Conservation (phyloP, 1,140 invertebrate genomes). For the Euborellia annulipes region DNA sequence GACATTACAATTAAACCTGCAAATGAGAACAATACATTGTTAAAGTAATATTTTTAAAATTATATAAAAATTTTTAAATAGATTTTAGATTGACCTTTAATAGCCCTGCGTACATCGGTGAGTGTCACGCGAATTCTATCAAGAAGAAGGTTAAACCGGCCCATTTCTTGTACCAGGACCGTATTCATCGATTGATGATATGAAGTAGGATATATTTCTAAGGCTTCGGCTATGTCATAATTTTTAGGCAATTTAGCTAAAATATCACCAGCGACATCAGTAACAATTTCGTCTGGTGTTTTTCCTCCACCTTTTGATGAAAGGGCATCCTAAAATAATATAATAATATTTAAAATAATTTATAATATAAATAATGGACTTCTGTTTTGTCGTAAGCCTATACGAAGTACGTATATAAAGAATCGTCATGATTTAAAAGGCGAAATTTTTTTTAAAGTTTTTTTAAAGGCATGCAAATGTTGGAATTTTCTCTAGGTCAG, state of each 20-base stretch:
- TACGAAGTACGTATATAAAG: too few species aligned
- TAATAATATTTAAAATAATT: too few species aligned
- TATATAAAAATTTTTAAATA: conserved; percentile 10
- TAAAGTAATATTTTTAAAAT: conserved; percentile 1
- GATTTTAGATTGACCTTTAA: conserved; percentile 47
- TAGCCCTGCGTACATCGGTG: conserved; percentile 67
- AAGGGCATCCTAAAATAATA: conserved; percentile 22
- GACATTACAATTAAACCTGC: conserved; percentile 70
- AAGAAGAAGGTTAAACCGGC: conserved; percentile 70
- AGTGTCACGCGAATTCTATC: conserved; percentile 56
- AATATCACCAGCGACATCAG: conserved; percentile 51
- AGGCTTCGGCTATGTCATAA: conserved; percentile 48
- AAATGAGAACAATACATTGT: conserved; percentile 16
- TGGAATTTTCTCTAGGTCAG: too few species aligned
- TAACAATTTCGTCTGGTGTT: conserved; percentile 50
- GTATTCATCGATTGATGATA: conserved; percentile 84
- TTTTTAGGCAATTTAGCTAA: conserved; percentile 53
- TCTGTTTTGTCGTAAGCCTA: too few species aligned
- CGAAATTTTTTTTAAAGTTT: too few species aligned
- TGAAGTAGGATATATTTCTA: conserved; percentile 58
- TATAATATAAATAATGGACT: too few species aligned
- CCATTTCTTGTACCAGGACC: conserved; percentile 87
- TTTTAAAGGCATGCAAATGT: too few species aligned
- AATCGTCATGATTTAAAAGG: too few species aligned
- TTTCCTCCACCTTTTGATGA: conserved; percentile 24